phyloP scores from a whole-genome alignment of 2,888 invertebrate species.

The Agrenia bidenticulata region DNA sequence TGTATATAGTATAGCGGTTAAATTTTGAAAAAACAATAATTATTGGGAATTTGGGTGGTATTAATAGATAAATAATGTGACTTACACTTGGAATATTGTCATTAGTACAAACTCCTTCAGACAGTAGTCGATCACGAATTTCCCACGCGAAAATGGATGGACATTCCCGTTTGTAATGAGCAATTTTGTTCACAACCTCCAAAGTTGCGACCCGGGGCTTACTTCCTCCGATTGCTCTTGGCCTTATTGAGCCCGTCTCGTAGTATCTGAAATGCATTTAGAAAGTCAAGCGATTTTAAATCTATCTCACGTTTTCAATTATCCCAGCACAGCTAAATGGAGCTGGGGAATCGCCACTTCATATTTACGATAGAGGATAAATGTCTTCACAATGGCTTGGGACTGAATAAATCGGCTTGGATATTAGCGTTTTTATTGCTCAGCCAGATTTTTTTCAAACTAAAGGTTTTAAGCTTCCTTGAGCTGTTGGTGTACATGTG shows the following conservation, averaged over 20 bases:
- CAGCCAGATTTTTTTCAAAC: too few relatives aligned
- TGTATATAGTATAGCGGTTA: too few relatives aligned
- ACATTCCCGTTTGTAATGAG: constrained; percentile 94
- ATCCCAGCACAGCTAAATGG: neutral
- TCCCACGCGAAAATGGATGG: constrained; percentile 99
- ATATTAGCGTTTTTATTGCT: neutral
- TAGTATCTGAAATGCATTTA: constrained; percentile 72
- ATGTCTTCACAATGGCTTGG: too few relatives aligned
- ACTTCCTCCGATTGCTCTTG: constrained; percentile 94
- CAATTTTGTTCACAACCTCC: constrained; percentile 90
- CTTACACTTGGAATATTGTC: constrained; percentile 98
- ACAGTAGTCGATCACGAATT: constrained; percentile 88
- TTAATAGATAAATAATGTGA: neutral
- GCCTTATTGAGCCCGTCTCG: constrained; percentile 96
- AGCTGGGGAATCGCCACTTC: too few relatives aligned
- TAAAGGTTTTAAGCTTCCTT: too few relatives aligned
- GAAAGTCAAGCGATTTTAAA: neutral
- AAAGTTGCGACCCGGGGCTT: constrained; percentile 94
- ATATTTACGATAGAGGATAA: too few relatives aligned
- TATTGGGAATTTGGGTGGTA: too few relatives aligned
- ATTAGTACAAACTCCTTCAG: constrained; percentile 93
- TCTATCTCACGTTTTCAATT: neutral
- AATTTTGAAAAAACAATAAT: too few relatives aligned
- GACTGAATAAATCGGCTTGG: too few relatives aligned
- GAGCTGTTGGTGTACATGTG: neutral